Evolutionary conservation across 2,113 vertebrate species (phyloP).

Genomic region (Sinosuthora webbiana): DNA sequence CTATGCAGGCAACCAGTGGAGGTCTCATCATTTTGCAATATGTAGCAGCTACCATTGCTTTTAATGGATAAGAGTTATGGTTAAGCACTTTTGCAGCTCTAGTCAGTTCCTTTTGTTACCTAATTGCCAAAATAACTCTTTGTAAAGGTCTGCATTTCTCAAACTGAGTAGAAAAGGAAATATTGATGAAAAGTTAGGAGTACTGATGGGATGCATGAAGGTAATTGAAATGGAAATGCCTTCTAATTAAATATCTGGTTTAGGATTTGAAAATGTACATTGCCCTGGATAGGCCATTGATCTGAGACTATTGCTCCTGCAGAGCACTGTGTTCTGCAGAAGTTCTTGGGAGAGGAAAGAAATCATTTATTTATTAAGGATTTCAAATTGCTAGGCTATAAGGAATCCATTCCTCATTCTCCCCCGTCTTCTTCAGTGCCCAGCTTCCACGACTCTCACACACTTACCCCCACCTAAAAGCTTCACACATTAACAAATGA

Average conservation of each 20-base stretch:
- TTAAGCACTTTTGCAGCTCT: not conserved
- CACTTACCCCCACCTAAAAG: not conserved
- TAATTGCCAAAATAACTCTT: not conserved
- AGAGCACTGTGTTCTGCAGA: not conserved
- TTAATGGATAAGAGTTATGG: not conserved
- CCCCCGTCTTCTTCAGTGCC: not conserved
- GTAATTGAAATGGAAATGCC: not conserved
- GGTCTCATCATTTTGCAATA: not conserved
- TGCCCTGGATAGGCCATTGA: not conserved
- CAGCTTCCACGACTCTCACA: not conserved
- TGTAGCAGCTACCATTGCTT: not conserved
- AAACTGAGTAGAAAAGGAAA: not conserved
- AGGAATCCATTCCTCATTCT: not conserved
- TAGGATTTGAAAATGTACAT: not conserved
- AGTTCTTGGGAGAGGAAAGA: not conserved
- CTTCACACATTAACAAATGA: not conserved
- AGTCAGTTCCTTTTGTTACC: not conserved
- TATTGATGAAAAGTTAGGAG: not conserved
- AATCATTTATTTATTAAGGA: not conserved
- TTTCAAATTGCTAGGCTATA: not conserved
- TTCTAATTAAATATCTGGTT: conserved; percentile 10
- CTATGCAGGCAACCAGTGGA: not conserved
- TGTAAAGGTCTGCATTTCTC: not conserved
- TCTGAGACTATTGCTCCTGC: not conserved
- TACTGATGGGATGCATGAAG: not conserved